Evolutionary conservation across 2,888 invertebrate species (phyloP).

Genomic region (Scelioninae gen. 1): DNA sequence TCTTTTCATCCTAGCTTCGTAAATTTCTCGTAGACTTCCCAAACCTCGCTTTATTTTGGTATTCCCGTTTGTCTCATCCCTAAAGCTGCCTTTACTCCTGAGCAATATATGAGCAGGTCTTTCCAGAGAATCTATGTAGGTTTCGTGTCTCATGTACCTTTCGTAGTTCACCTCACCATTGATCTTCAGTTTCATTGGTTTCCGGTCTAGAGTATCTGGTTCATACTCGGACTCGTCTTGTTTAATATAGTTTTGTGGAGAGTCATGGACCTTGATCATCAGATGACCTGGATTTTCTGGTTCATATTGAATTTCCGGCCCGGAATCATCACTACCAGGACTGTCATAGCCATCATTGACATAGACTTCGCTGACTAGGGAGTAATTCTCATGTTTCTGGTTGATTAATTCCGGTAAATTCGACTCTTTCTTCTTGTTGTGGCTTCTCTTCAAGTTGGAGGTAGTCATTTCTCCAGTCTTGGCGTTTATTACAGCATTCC

Average conservation of each 20-base stretch:
- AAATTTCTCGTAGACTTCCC: no score
- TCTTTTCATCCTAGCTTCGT: no score
- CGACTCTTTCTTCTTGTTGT: constrained; percentile 69
- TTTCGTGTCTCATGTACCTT: constrained; percentile 81
- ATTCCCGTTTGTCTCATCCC: no score
- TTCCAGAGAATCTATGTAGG: constrained; percentile 86
- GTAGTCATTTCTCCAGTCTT: constrained; percentile 86
- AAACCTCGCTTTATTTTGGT: no score
- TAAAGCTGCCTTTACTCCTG: no score
- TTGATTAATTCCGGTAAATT: constrained; percentile 85
- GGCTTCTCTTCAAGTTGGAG: constrained; percentile 80
- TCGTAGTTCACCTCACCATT: constrained; percentile 82
- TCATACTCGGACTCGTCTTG: constrained; percentile 93
- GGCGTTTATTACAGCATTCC: constrained; percentile 89
- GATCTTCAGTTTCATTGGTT: constrained; percentile 87
- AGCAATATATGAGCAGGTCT: no score
- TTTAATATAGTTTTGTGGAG: constrained; percentile 90
- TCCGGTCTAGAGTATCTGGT: constrained; percentile 93
- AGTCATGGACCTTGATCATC: constrained; percentile 93
- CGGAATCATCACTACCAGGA: constrained; percentile 85
- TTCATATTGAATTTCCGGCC: constrained; percentile 86
- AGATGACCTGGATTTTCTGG: constrained; percentile 90
- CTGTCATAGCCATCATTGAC: constrained; percentile 89
- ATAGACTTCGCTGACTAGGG: constrained; percentile 91
- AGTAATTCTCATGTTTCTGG: constrained; percentile 86